Conservation (phyloP, 2,888 invertebrate species). For the Amphimallon solstitiale region DNA sequence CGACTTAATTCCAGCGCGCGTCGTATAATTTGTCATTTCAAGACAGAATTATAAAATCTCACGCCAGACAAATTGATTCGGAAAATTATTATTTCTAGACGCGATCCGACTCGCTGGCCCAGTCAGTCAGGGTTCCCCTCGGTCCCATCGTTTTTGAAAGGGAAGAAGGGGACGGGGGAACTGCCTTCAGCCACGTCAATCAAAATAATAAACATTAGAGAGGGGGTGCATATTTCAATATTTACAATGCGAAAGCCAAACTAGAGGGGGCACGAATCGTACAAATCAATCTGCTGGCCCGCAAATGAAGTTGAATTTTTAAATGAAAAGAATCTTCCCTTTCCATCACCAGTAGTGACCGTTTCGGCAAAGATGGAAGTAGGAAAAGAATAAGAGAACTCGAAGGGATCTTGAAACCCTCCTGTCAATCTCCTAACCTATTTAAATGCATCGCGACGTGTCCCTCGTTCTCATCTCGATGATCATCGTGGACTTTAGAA, state of each 20-base stretch:
- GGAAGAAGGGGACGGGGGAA: too few species aligned
- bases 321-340: conserved; percentile 38
- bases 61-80: conserved; percentile 28
- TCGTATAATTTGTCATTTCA: conserved; percentile 5
- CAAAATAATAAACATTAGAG: conserved; percentile 60
- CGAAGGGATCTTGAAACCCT: conserved; percentile 32
- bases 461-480: conserved; percentile 49
- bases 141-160: conserved; percentile 19
- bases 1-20: too few species aligned
- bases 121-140: conserved; percentile 14
- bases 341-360: conserved; percentile 7
- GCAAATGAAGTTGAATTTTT: conserved; percentile 57
- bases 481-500: conserved; percentile 29
- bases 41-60: conserved; percentile 9
- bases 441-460: conserved; percentile 50
- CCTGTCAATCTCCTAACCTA: conserved; percentile 49
- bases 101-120: too few species aligned
- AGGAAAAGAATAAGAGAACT: conserved; percentile 16
- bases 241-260: conserved; percentile 51
- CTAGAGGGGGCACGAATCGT: conserved; percentile 39
- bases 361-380: neutral
- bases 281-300: conserved; percentile 59
- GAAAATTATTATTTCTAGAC: conserved; percentile 29
- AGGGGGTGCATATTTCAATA: conserved; percentile 63
- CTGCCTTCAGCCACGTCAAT: conserved; percentile 60